Percentiles rank a stretch among this genome's conserved stretches.
phyloP scores from a whole-genome alignment of 2,113 vertebrate genomes.

The Sebastes schlegelii region DNA sequence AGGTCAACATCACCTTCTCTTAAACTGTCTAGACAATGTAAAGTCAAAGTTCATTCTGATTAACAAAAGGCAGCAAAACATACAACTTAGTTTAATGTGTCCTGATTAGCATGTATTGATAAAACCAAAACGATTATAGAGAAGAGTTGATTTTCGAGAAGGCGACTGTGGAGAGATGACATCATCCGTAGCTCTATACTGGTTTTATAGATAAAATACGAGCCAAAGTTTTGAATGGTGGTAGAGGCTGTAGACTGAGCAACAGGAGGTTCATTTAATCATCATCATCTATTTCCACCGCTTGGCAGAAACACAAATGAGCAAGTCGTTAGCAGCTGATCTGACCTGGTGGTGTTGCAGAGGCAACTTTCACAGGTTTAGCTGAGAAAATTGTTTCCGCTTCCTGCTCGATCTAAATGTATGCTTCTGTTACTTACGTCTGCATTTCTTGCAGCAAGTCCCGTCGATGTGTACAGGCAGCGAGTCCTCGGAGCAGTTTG shows the following conservation, averaged over 20 bases:
- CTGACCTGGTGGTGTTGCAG: background rate
- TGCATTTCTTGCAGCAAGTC: slow-evolving; percentile 93
- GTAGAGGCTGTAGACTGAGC: background rate
- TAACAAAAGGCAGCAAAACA: too few relatives aligned
- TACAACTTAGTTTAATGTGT: too few relatives aligned
- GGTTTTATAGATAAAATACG: background rate
- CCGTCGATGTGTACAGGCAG: slow-evolving; percentile 88
- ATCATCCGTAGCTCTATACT: background rate
- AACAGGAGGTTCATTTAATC: background rate
- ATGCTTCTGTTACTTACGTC: slow-evolving; percentile 85
- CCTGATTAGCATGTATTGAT: too few relatives aligned
- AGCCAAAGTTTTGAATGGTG: background rate
- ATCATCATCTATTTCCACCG: too few relatives aligned
- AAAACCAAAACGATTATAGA: background rate
- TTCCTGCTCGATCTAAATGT: background rate
- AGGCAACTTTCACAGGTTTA: background rate
- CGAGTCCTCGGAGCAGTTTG: slow-evolving; percentile 88
- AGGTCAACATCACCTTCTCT: too few relatives aligned
- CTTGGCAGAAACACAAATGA: background rate
- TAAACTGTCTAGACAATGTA: too few relatives aligned
- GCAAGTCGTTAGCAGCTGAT: background rate
- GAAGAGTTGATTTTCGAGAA: background rate
- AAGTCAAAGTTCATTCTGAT: too few relatives aligned
- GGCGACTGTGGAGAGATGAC: background rate
- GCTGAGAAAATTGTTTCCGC: background rate